Evolutionary conservation across 2,113 vertebrate genomes (phyloP).

Genomic region (Columbina picui): DNA sequence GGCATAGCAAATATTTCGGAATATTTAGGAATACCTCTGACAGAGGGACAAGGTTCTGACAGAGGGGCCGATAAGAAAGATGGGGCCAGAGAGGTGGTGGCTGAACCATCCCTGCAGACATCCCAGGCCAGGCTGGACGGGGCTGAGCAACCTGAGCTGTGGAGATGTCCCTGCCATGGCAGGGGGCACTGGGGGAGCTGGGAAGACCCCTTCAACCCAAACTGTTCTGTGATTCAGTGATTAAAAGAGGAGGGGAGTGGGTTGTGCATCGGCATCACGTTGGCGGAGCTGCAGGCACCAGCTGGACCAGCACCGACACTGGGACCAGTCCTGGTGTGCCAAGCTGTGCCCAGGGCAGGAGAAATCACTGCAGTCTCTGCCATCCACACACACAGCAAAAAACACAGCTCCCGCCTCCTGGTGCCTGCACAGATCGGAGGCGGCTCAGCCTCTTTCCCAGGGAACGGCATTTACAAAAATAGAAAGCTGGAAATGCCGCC

Average conservation of each 20-base stretch:
- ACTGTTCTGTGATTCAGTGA: too few species aligned
- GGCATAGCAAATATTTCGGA: not conserved
- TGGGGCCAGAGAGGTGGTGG: too few species aligned
- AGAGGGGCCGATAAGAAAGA: not conserved
- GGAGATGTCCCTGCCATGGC: too few species aligned
- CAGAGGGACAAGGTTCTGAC: not conserved
- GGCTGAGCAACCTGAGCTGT: too few species aligned
- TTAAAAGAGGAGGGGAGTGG: not conserved
- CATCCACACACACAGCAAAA: not conserved
- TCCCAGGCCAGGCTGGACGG: too few species aligned
- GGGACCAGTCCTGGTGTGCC: too few species aligned
- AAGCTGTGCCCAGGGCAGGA: not conserved
- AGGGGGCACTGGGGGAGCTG: too few species aligned
- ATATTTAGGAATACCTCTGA: not conserved
- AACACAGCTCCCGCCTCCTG: not conserved
- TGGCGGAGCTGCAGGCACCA: not conserved
- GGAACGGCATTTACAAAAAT: constrained; percentile 31
- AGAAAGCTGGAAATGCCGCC: constrained; percentile 62
- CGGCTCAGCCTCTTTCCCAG: not conserved
- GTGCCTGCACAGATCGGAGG: not conserved
- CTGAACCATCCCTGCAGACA: too few species aligned
- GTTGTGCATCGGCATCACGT: not conserved
- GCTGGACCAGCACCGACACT: not conserved
- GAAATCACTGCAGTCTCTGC: not conserved
- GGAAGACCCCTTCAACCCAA: too few species aligned